These are phyloP conservation scores for Parelbella ahira DNA, from an alignment of 2,888 invertebrate species.

Conservation along the genomic window DNA sequence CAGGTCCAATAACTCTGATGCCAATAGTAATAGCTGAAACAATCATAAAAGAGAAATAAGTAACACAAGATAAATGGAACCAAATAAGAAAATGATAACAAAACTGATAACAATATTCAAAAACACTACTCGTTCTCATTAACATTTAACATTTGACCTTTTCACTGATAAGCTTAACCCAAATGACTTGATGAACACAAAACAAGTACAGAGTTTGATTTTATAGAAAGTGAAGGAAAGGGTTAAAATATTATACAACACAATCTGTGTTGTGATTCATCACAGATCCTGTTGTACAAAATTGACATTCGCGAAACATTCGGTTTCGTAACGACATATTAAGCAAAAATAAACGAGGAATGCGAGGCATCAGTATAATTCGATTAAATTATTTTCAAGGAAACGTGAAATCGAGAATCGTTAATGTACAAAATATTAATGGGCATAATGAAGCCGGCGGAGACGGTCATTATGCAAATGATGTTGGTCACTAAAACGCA, in stretches of 20 bases:
- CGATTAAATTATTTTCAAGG: conserved; percentile 27
- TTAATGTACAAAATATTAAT: conserved; percentile 51
- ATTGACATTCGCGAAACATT: too few species aligned
- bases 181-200: too few species aligned
- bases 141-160: conserved; percentile 7
- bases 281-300: too few species aligned
- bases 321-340: too few species aligned
- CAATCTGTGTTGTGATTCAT: too few species aligned
- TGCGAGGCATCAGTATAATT: conserved; percentile 10
- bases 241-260: too few species aligned
- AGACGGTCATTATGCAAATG: conserved; percentile 60
- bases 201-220: too few species aligned
- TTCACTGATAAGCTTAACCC: neutral
- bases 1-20: conserved; percentile 93
- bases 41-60: conserved; percentile 31
- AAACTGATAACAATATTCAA: neutral
- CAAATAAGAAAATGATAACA: neutral
- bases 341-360: too few species aligned
- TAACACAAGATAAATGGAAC: too few species aligned
- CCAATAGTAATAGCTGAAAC: conserved; percentile 93
- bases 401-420: conserved; percentile 19
- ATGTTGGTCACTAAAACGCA: conserved; percentile 42
- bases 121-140: neutral
- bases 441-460: conserved; percentile 47
- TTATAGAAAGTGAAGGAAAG: too few species aligned